Evolutionary conservation across 2,113 vertebrate genomes (phyloP).

Genomic region (Nettapus auritus): DNA sequence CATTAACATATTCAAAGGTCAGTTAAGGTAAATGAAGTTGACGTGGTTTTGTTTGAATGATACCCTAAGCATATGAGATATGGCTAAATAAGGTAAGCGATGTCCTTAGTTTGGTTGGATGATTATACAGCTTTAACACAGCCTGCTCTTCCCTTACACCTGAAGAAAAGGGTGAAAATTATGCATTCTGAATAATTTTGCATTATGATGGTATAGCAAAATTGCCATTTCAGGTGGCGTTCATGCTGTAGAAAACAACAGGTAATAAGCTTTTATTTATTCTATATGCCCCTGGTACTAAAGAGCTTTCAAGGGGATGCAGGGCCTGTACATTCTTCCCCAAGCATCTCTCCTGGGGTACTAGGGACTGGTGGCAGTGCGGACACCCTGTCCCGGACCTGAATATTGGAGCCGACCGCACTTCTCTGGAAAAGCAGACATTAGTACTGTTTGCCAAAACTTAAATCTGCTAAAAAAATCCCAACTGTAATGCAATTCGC

Average conservation of each 20-base stretch:
- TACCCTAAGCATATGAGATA: neutral
- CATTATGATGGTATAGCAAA: neutral
- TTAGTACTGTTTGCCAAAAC: no score
- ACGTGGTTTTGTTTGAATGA: neutral
- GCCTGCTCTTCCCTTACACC: neutral
- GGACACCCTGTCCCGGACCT: neutral
- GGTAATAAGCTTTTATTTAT: neutral
- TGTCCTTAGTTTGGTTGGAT: neutral
- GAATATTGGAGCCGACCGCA: no score
- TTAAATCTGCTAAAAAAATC: neutral
- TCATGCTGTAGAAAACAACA: neutral
- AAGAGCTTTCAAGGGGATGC: neutral
- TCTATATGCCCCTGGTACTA: neutral
- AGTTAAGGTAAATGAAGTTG: neutral
- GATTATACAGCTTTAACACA: neutral
- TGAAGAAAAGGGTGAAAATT: neutral
- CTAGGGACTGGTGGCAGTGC: fast-evolving
- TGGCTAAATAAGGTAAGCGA: neutral
- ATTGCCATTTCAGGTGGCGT: neutral
- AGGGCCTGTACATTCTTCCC: no score
- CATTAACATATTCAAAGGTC: neutral
- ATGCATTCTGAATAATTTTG: neutral
- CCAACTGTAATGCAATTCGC: fast-evolving
- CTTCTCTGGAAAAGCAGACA: neutral
- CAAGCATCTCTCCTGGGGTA: fast-evolving